These are phyloP conservation scores for Eudorcas thomsonii DNA, from an alignment of 2,113 vertebrate genomes.

Conservation along the genomic window DNA sequence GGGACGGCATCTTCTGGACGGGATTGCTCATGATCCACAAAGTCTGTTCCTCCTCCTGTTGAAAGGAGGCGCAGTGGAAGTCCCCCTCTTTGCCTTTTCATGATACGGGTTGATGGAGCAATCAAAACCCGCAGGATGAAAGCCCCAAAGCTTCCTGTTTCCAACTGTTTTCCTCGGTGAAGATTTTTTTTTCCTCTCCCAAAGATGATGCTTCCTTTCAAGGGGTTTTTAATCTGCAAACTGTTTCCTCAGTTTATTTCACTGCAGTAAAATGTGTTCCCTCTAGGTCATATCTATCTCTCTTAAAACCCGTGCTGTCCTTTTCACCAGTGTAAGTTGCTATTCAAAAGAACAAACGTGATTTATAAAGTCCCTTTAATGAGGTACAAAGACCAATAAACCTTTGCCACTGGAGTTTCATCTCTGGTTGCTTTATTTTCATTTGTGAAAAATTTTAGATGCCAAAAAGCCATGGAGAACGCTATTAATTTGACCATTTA, in stretches of 20 bases:
- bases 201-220: conserved; percentile 80
- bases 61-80: conserved; percentile 70
- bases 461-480: conserved; percentile 24
- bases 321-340: conserved; percentile 70
- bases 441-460: conserved; percentile 51
- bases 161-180: conserved; percentile 81
- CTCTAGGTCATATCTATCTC: conserved; percentile 79
- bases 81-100: conserved; percentile 72
- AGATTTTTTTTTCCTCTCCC: conserved; percentile 29
- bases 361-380: conserved; percentile 75
- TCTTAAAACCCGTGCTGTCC: conserved; percentile 77
- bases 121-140: conserved; percentile 82
- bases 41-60: conserved; percentile 15
- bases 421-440: conserved; percentile 49
- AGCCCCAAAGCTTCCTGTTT: conserved; percentile 81
- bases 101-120: conserved; percentile 59
- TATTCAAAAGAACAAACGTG: conserved; percentile 76
- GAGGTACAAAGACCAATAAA: conserved; percentile 74
- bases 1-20: not conserved
- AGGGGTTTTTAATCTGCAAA: conserved; percentile 81
- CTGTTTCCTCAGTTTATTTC: conserved; percentile 80
- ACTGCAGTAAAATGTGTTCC: conserved; percentile 79
- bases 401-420: conserved; percentile 68
- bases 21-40: not conserved
- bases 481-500: conserved; percentile 62